These are phyloP conservation scores for Diceros bicornis DNA, from an alignment of 2,797 vertebrate species.

Conservation along the genomic window DNA sequence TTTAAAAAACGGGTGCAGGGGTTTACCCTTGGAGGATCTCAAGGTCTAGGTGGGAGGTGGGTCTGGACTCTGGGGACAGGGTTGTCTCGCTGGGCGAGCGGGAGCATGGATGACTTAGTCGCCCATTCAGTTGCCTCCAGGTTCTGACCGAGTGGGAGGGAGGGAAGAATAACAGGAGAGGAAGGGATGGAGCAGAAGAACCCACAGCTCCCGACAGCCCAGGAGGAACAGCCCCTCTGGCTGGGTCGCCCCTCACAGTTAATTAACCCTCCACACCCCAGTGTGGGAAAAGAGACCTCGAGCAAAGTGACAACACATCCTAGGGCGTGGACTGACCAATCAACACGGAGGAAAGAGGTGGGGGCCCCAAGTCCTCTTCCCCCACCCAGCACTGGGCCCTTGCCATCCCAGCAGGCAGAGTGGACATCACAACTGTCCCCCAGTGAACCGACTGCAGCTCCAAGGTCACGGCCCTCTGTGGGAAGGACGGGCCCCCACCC, in stretches of 20 bases:
- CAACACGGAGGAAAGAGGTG: not conserved
- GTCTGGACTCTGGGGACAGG: accelerated
- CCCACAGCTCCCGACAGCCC: not conserved
- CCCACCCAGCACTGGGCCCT: accelerated
- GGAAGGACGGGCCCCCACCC: not conserved
- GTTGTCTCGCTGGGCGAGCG: accelerated
- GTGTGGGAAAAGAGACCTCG: not conserved
- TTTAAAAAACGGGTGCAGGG: not conserved
- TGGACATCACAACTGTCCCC: not conserved
- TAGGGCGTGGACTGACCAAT: not conserved
- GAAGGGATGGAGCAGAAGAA: not conserved
- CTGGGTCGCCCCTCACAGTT: accelerated
- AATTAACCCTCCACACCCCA: not conserved
- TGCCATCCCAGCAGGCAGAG: not conserved
- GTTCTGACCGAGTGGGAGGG: not conserved
- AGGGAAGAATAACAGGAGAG: not conserved
- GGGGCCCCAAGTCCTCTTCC: not conserved
- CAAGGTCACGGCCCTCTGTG: not conserved
- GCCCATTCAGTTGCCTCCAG: not conserved
- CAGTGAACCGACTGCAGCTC: not conserved
- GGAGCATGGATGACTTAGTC: accelerated
- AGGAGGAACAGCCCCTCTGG: not conserved
- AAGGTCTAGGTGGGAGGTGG: accelerated
- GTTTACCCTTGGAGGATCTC: not conserved
- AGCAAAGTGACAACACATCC: not conserved